phyloP scores from a whole-genome alignment of 1,140 invertebrate species.

The Magallana angulata region DNA sequence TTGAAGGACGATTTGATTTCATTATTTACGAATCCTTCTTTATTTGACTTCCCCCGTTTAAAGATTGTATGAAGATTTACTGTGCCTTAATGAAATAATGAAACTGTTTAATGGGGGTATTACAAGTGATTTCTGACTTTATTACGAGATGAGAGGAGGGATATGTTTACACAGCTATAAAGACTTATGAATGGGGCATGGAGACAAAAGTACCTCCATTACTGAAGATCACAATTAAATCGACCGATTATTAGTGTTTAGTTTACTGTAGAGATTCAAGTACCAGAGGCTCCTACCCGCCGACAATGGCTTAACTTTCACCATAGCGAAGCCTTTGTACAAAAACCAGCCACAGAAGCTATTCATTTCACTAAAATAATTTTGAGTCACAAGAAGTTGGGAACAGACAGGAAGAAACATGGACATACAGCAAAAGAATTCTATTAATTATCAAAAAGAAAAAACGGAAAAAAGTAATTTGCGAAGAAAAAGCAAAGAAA shows the following conservation, averaged over 20 bases:
- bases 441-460: background rate
- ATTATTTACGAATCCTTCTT: background rate
- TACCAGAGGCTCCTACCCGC: background rate
- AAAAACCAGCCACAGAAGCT: background rate
- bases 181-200: constrained; percentile 5
- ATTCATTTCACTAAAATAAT: too few species aligned
- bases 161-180: background rate
- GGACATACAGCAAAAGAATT: background rate
- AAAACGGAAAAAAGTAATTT: background rate
- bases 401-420: background rate
- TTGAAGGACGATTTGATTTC: too few species aligned
- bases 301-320: background rate
- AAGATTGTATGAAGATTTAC: constrained; percentile 14
- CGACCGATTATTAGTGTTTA: background rate
- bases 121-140: constrained; percentile 21
- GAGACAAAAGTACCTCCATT: background rate
- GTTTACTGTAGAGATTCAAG: constrained; percentile 21
- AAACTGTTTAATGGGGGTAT: constrained; percentile 24
- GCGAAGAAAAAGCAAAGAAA: background rate
- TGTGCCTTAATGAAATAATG: background rate
- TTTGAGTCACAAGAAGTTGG: too few species aligned
- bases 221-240: constrained; percentile 26
- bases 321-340: background rate
- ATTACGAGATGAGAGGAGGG: background rate
- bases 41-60: background rate